Evolutionary conservation across 2,888 invertebrate genomes (phyloP).

Genomic region (Lissonota sp.): DNA sequence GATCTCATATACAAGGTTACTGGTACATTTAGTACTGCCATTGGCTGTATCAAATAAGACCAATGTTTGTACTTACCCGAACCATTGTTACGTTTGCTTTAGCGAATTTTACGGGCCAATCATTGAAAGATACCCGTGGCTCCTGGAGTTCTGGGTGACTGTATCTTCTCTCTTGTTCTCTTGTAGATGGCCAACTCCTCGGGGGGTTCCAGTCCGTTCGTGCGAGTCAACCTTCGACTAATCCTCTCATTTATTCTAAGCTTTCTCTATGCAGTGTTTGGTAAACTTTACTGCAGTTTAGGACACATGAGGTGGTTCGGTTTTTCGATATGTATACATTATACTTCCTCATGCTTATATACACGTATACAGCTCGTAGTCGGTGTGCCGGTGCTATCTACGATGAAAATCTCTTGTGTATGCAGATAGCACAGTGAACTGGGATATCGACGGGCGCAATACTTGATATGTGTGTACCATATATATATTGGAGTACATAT

Average conservation of each 20-base stretch:
- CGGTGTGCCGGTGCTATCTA: conserved; percentile 6
- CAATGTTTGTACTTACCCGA: conserved; percentile 10
- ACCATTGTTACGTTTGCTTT: neutral
- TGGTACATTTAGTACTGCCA: conserved; percentile 1
- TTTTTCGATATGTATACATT: conserved; percentile 32
- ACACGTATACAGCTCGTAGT: conserved; percentile 17
- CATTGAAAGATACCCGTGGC: conserved; percentile 9
- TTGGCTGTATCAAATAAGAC: conserved; percentile 5
- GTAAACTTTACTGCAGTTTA: conserved; percentile 51
- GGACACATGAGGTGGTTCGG: conserved; percentile 22
- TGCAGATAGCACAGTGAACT: neutral
- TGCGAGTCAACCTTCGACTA: conserved; percentile 41
- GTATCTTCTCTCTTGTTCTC: conserved; percentile 20
- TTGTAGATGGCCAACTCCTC: conserved; percentile 5
- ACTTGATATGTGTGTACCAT: conserved; percentile 37
- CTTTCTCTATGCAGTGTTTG: conserved; percentile 39
- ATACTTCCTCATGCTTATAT: neutral
- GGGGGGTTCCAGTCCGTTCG: conserved; percentile 4
- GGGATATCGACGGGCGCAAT: conserved; percentile 24
- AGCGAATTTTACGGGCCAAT: neutral
- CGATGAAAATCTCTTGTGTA: conserved; percentile 11
- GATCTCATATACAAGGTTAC: conserved; percentile 17
- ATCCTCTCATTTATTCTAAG: conserved; percentile 24
- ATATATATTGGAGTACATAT: conserved; percentile 46
- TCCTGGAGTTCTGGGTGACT: conserved; percentile 11